Evolutionary conservation across 92 coral and sea anemone species (phyloP), one percentile per base, ranked within the genome.

Genomic region (Hydrozoanthus gracilis): DNA sequence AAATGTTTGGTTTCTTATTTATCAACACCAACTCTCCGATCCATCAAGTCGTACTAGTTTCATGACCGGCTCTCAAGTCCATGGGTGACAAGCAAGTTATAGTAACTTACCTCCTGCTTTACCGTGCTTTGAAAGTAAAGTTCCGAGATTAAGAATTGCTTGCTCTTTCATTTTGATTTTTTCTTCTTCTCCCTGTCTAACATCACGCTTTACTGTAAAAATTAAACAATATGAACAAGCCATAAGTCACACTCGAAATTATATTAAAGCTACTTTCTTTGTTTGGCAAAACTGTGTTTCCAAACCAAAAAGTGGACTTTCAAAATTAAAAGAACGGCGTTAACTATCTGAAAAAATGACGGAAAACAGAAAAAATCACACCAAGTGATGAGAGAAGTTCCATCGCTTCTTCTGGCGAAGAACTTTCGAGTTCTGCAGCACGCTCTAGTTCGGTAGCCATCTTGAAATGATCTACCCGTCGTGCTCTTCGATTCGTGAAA

Each of bases 361-460:
- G 39, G 39, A 27, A 27, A 27, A 27, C 39, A 27, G 39, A 13
- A 61, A 15, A 15, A 13, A 9, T 5, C 88, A 18, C 79, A 96
- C 99, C 99, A 56, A 96, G 88, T 4, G 97, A 93, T 51, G 96
- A 95, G 13, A 96, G 88, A 75, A 95, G 92, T 82, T 93, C 98
- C 98, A 95, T 95, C 15, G 98, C 98, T 74, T 92, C 86, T 70
- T 96, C 95, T 4, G 98, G 99, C 66, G 91, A 90, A 44, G 98
- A 87, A 83, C 82, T 90, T 88, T 93, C 88, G 44, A 96, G 77
- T 83, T 95, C 97, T 77, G 86, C 94, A 0, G 97, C 99, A 70
- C 91, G 88, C 76, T 95, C 96, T 2, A 96, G 90, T 83, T 95
- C 97, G 69, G 74, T 90, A 98, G 98, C 99, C 99, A 96, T 95